Evolutionary conservation across 2,888 invertebrate genomes (phyloP).

Genomic region (Ennomos quercinarius): DNA sequence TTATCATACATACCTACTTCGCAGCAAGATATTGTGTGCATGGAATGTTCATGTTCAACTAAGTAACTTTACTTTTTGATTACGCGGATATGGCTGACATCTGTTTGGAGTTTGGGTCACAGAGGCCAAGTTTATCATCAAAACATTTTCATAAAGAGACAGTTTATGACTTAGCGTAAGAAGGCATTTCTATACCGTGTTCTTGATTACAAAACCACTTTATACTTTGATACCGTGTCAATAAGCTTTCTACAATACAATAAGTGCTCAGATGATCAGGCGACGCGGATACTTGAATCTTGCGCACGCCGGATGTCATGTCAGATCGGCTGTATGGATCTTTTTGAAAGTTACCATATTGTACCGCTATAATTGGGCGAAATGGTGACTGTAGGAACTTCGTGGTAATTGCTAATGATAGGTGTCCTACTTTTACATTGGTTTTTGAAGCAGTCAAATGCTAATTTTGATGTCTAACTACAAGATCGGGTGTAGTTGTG

Average conservation of each 20-base stretch:
- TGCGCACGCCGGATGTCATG: constrained; percentile 71
- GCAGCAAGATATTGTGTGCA: not conserved
- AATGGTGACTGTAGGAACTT: constrained; percentile 10
- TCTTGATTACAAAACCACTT: constrained; percentile 21
- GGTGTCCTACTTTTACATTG: constrained; percentile 4
- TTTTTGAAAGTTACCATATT: constrained; percentile 51
- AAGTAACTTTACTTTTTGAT: too few species aligned
- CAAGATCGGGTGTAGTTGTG: not conserved
- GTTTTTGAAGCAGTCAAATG: not conserved
- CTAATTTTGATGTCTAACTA: not conserved
- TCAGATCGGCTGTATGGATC: constrained; percentile 27
- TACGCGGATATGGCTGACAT: too few species aligned
- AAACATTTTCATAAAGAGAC: too few species aligned
- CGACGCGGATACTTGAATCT: constrained; percentile 33
- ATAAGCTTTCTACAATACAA: constrained; percentile 30
- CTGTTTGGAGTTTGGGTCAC: too few species aligned
- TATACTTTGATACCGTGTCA: constrained; percentile 4
- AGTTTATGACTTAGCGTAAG: too few species aligned
- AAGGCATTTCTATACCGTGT: not conserved
- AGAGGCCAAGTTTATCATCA: too few species aligned
- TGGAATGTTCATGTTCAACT: not conserved
- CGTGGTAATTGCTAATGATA: constrained; percentile 14
- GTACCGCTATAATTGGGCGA: constrained; percentile 23
- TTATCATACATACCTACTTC: constrained; percentile 7
- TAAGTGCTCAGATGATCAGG: constrained; percentile 24